phyloP scores from a whole-genome alignment of 2,113 vertebrate species.

The Ophiodon elongatus region DNA sequence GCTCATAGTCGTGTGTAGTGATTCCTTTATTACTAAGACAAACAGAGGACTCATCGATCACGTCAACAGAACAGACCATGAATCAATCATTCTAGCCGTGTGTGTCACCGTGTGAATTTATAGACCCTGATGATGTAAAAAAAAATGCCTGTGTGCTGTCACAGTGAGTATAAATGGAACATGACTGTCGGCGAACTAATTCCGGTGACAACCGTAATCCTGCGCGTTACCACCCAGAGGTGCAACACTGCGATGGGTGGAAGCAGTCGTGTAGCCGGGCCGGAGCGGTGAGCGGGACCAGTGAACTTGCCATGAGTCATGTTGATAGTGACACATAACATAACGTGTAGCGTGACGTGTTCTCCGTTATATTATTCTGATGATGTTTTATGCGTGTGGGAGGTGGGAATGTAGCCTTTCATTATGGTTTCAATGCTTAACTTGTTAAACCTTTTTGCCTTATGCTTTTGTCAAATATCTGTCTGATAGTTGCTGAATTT shows the following conservation, averaged over 20 bases:
- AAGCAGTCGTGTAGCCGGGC: conserved; percentile 27
- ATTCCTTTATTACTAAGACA: background rate
- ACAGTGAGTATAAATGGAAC: conserved; percentile 41
- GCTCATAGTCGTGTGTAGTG: background rate
- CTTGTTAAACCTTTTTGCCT: background rate
- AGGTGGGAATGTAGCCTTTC: background rate
- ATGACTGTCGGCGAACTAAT: conserved; percentile 26
- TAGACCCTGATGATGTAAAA: conserved; percentile 3
- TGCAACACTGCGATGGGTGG: conserved; percentile 33
- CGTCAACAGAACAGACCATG: background rate
- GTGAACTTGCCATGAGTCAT: conserved; percentile 62
- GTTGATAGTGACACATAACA: conserved; percentile 6
- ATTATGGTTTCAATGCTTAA: background rate
- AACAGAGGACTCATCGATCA: background rate
- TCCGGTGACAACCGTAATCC: conserved; percentile 11
- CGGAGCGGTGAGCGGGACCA: conserved; percentile 35
- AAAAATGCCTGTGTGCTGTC: conserved; percentile 14
- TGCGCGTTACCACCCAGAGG: conserved; percentile 34
- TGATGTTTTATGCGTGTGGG: background rate
- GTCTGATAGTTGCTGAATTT: background rate
- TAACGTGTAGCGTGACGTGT: background rate
- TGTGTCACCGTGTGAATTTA: conserved; percentile 25
- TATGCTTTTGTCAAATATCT: too few species aligned
- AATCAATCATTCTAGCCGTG: conserved; percentile 16
- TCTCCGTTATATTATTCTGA: background rate